Conservation (phyloP, 2,113 vertebrate species). For the Corvus hawaiiensis region DNA sequence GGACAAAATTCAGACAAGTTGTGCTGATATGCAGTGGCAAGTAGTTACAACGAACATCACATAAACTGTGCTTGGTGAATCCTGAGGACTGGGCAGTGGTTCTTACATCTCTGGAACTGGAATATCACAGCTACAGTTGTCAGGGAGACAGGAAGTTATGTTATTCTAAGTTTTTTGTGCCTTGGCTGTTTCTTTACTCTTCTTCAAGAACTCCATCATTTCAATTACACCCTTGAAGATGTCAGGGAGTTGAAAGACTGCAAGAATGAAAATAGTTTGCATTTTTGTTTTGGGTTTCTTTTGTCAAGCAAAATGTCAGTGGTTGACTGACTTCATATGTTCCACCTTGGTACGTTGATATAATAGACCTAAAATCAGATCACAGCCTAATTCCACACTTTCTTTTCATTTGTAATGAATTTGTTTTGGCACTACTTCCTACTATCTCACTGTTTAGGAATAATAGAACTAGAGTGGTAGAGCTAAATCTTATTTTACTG, state of each 20-base stretch:
- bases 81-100: background rate
- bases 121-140: background rate
- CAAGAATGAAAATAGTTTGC: background rate
- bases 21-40: background rate
- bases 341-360: background rate
- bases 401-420: background rate
- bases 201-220: background rate
- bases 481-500: background rate
- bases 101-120: background rate
- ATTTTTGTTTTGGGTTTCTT: background rate
- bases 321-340: background rate
- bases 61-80: background rate
- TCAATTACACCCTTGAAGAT: background rate
- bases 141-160: background rate
- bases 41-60: background rate
- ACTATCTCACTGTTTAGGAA: background rate
- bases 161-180: background rate
- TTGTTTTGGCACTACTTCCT: background rate
- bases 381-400: background rate
- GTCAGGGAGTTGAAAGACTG: background rate
- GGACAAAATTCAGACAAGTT: background rate
- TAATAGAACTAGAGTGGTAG: background rate
- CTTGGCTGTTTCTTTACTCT: background rate
- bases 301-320: background rate
- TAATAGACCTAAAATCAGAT: background rate